A percentile compares a stretch with the other conserved stretches of the same genome.
phyloP scores from a whole-genome alignment of 1,140 invertebrate genomes.

The Globodera rostochiensis region DNA sequence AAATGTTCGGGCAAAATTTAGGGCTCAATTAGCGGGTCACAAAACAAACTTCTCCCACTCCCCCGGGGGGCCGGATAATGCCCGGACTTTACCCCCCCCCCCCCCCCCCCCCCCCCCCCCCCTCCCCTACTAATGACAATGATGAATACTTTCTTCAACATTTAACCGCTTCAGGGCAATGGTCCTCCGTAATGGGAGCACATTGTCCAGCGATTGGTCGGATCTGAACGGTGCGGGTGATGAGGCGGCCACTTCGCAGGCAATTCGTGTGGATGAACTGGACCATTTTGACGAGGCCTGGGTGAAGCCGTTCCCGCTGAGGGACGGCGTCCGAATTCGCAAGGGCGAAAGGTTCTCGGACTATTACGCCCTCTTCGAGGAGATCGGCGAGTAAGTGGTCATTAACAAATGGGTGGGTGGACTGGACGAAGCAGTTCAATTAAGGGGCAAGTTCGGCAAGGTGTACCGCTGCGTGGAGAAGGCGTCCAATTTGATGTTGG shows the following conservation, averaged over 20 bases:
- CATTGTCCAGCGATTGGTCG: not conserved
- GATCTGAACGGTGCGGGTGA: not conserved
- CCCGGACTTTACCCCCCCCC: not conserved
- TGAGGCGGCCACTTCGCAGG: slow-evolving; percentile 22
- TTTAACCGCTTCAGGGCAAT: not conserved
- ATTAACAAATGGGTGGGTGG: too few relatives aligned
- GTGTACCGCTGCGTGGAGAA: slow-evolving; percentile 62
- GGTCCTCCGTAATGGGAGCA: slow-evolving; percentile 44
- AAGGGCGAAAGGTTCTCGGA: slow-evolving; percentile 68
- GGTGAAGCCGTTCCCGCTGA: slow-evolving; percentile 67
- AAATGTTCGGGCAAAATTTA: too few relatives aligned
- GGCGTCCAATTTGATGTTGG: slow-evolving; percentile 52
- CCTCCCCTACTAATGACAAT: too few relatives aligned
- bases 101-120: not conserved
- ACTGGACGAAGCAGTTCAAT: not conserved
- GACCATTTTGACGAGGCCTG: slow-evolving; percentile 64
- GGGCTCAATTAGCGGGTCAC: not conserved
- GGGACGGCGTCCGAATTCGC: slow-evolving; percentile 64
- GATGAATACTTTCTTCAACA: too few relatives aligned
- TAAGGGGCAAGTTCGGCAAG: slow-evolving; percentile 82
- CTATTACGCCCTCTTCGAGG: slow-evolving; percentile 66
- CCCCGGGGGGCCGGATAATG: not conserved
- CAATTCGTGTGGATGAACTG: slow-evolving; percentile 53
- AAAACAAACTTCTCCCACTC: not conserved
- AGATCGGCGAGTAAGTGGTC: slow-evolving; percentile 67